Evolutionary conservation across 1,140 invertebrate genomes (phyloP).

Genomic region (Dendrolimus punctatus): DNA sequence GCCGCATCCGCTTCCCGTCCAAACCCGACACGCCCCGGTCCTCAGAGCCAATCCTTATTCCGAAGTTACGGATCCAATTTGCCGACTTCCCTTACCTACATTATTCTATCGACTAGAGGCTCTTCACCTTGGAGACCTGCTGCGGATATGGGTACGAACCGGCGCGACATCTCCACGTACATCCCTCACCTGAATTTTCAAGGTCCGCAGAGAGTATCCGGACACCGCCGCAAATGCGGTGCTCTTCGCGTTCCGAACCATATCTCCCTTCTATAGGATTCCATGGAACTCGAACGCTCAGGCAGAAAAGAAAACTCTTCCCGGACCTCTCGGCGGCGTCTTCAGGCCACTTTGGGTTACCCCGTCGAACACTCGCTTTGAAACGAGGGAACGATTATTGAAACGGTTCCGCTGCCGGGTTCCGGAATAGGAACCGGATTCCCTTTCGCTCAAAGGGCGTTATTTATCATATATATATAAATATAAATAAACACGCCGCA

Average conservation of each 20-base stretch:
- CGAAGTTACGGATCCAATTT: conserved; percentile 64
- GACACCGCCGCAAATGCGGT: conserved; percentile 81
- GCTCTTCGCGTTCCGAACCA: conserved; percentile 80
- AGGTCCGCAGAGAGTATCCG: conserved; percentile 78
- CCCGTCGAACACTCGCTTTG: conserved; percentile 55
- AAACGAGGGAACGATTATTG: conserved; percentile 75
- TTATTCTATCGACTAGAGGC: conserved; percentile 92
- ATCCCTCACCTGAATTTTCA: conserved; percentile 84
- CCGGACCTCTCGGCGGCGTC: conserved; percentile 81
- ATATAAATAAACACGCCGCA: conserved; percentile 62
- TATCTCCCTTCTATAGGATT: conserved; percentile 82
- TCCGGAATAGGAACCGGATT: conserved; percentile 83
- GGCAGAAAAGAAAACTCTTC: conserved; percentile 88
- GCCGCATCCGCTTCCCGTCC: conserved; percentile 60
- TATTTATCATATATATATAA: conserved; percentile 30
- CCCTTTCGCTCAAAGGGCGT: conserved; percentile 77
- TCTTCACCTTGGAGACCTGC: conserved; percentile 92
- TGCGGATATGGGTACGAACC: conserved; percentile 87
- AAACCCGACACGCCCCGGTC: conserved; percentile 78
- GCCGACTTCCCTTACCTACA: conserved; percentile 90
- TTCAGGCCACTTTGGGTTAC: conserved; percentile 71
- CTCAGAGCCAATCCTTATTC: conserved; percentile 82
- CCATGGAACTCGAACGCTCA: conserved; percentile 82
- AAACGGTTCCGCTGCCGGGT: conserved; percentile 80
- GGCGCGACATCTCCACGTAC: conserved; percentile 76